phyloP scores from a whole-genome alignment of 2,113 vertebrate genomes.

The Pterophyllum scalare region DNA sequence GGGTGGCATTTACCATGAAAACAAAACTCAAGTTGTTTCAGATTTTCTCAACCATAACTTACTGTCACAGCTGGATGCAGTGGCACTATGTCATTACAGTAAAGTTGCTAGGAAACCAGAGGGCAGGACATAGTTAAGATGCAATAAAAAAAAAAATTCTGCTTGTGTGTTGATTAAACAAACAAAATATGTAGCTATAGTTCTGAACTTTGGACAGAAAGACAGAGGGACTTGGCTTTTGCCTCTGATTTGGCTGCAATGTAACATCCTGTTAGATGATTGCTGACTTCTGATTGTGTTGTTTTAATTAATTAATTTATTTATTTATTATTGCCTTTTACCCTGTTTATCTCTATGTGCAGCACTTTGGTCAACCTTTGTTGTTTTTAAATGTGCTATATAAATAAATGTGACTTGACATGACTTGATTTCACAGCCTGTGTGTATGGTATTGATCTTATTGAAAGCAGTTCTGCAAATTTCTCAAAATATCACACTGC shows the following conservation, averaged over 20 bases:
- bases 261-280: too few species aligned
- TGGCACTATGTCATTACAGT: background rate
- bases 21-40: background rate
- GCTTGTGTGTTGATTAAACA: background rate
- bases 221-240: background rate
- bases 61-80: background rate
- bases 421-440: too few species aligned
- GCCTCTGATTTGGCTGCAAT: too few species aligned
- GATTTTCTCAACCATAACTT: slow-evolving; percentile 2
- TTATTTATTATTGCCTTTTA: too few species aligned
- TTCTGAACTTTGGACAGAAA: background rate
- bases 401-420: too few species aligned
- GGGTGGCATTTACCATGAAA: too few species aligned
- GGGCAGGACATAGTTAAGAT: background rate
- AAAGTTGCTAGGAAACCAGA: background rate
- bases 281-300: too few species aligned
- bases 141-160: background rate
- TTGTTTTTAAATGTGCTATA: too few species aligned
- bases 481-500: background rate
- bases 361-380: too few species aligned
- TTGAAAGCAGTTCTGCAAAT: background rate
- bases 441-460: background rate
- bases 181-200: background rate
- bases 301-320: too few species aligned
- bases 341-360: too few species aligned